Conservation (phyloP, 2,888 invertebrate genomes). For the Temnothorax rugatulus region DNA sequence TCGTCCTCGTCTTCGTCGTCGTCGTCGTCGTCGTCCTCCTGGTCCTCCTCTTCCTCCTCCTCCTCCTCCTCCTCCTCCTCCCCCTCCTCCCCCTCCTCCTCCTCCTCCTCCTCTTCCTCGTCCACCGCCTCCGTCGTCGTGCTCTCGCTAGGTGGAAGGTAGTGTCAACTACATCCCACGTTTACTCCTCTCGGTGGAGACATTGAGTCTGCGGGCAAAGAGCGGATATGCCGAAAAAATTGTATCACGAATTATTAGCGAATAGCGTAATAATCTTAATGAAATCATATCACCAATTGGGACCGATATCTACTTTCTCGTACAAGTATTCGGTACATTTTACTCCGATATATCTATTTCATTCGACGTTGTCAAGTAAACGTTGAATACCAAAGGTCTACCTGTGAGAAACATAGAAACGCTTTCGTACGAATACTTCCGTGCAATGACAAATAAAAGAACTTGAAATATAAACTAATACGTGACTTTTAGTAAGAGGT, state of each 20-base stretch:
- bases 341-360: not conserved
- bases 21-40: not conserved
- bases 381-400: not conserved
- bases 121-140: constrained; percentile 40
- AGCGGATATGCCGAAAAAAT: constrained; percentile 13
- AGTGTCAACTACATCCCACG: constrained; percentile 61
- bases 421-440: not conserved
- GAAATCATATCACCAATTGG: not conserved
- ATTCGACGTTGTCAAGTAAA: not conserved
- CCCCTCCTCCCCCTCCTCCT: not conserved
- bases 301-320: not conserved
- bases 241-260: not conserved
- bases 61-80: not conserved
- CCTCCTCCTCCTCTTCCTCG: constrained; percentile 32
- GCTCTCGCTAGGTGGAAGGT: constrained; percentile 25
- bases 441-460: not conserved
- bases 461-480: not conserved
- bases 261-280: not conserved
- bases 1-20: not conserved
- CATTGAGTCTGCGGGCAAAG: constrained; percentile 53
- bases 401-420: not conserved
- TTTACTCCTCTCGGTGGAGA: constrained; percentile 27
- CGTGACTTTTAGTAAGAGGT: not conserved
- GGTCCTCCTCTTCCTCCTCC: not conserved
- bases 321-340: not conserved